Evolutionary conservation across 2,888 invertebrate genomes (phyloP), one percentile per base, ranked within the genome.

Genomic region (Diadegma fenestrale): DNA sequence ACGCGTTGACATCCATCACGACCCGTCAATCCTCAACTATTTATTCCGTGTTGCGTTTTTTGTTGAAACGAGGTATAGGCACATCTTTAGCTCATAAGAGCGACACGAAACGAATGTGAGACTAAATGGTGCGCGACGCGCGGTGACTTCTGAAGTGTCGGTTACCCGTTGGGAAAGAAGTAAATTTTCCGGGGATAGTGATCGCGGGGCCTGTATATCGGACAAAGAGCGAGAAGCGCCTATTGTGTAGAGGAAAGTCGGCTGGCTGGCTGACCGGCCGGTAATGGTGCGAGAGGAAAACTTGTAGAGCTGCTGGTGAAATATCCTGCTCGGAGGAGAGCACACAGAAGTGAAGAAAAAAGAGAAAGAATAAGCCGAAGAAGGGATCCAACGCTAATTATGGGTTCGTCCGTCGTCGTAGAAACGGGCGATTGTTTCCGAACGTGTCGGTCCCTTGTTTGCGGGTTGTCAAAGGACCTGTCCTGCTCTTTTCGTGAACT

Each of bases 371-470:
- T 61, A 43, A 66, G 54, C 66, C 84, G 85, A 89, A 89, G 89
- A 89, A 89, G 89, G 89, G 90, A 90, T 90, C 88, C 89, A 87
- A 87, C 88, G 86, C 92, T 92, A 92, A 92, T 92, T 92, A 92
- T 92, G 90, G 91, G 89, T 89, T 91, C 90, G 89, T 88, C 89
- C 88, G 87, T 88, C 86, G 85, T 88, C 78, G 84, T 87, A 85
- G 80, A 80, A 72, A 51, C 88, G 89, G n/a, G n/a, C 88, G 89
- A 91, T 92, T 92, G 91, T 92, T 91, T 89, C 82, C 87, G 87
- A 87, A 89, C 89, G 92, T 92, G 92, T 91, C 91, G 91, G 91
- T 84, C 90, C 88, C 91, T 91, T 92, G 92, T 92, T 91, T 92
- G 91, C 90, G 91, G 90, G 88, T 91, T 92, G 91, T 92, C 90